A percentile compares a stretch with the other conserved stretches of the same genome.
These are phyloP conservation scores for Trachymyrmex cornetzi DNA, from an alignment of 1,140 invertebrate species.

Conservation along the genomic window DNA sequence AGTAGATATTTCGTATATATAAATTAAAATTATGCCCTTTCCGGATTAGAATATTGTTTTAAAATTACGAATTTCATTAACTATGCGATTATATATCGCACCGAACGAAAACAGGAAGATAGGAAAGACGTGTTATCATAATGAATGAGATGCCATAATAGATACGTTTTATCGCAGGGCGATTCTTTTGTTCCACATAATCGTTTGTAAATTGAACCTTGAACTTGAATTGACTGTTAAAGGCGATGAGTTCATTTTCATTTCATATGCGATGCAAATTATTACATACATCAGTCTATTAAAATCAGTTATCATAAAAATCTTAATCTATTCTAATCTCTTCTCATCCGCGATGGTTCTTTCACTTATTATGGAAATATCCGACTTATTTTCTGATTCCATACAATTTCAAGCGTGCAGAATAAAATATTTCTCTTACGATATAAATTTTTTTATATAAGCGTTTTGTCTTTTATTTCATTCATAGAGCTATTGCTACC, in stretches of 20 bases:
- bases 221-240: slow-evolving; percentile 23
- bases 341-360: neutral
- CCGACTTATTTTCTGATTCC: neutral
- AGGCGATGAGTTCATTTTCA: slow-evolving; percentile 20
- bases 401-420: neutral
- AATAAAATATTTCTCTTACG: neutral
- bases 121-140: neutral
- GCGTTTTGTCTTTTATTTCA: neutral
- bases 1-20: neutral
- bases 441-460: neutral
- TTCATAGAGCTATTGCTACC: neutral
- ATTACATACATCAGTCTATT: slow-evolving; percentile 1
- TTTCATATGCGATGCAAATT: neutral
- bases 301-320: slow-evolving; percentile 1
- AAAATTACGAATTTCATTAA: neutral
- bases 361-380: neutral
- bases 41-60: neutral
- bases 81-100: neutral
- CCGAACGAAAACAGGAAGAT: neutral
- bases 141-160: slow-evolving; percentile 18
- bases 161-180: slow-evolving; percentile 18
- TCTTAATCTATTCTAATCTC: neutral
- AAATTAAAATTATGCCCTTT: neutral
- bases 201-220: neutral
- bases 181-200: slow-evolving; percentile 42